These are phyloP conservation scores for Himalopsyche tibetana DNA, from an alignment of 2,888 invertebrate species.

Conservation along the genomic window DNA sequence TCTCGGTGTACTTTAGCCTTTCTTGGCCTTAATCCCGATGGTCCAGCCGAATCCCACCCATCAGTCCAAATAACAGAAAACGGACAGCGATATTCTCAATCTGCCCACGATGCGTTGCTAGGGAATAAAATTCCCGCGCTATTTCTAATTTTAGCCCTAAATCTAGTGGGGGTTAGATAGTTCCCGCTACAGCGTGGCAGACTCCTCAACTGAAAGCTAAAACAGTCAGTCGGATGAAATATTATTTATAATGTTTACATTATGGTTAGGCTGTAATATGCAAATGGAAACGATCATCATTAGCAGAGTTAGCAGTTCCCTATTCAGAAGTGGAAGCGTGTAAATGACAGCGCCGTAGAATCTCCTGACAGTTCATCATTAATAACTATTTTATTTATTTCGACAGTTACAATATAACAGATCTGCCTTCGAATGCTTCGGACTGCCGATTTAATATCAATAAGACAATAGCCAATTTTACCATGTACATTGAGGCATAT, in stretches of 20 bases:
- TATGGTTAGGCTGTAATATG: neutral
- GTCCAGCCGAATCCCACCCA: neutral
- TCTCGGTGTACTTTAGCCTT: no score
- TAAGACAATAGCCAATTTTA: no score
- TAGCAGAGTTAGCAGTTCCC: neutral
- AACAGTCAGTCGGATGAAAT: slow-evolving; percentile 9
- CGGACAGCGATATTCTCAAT: neutral
- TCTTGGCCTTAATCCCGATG: neutral
- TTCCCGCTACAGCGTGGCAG: neutral
- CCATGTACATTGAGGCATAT: no score
- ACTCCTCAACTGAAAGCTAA: neutral
- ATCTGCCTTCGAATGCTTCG: no score
- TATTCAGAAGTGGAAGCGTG: neutral
- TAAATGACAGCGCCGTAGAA: neutral
- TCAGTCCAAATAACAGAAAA: neutral
- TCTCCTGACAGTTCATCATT: slow-evolving; percentile 2
- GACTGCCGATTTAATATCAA: no score
- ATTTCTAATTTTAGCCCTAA: slow-evolving; percentile 3
- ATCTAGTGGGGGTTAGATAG: neutral
- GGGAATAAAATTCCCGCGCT: slow-evolving; percentile 20
- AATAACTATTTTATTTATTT: neutral
- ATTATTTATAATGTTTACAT: slow-evolving; percentile 26
- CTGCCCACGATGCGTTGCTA: neutral
- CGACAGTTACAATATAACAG: no score
- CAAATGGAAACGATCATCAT: neutral